Conservation (phyloP, 2,797 vertebrate genomes). For the Poeciliopsis presidionis region DNA sequence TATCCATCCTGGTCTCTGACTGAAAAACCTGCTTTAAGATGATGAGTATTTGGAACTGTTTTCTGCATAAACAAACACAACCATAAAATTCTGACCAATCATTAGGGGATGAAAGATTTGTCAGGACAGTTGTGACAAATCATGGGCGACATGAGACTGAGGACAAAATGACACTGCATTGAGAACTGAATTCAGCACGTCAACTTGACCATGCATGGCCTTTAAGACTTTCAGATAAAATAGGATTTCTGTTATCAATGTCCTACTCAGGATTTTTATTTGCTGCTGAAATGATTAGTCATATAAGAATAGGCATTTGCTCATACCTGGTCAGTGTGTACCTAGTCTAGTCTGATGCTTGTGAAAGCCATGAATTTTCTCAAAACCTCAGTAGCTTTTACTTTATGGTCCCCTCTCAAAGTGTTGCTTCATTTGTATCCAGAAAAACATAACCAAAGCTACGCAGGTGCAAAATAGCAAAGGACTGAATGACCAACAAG, state of each 20-base stretch:
- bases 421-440: neutral
- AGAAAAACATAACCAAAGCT: neutral
- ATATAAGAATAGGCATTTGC: neutral
- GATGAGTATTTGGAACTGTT: no score
- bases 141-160: no score
- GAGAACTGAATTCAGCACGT: no score
- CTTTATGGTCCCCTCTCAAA: neutral
- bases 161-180: no score
- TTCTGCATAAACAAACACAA: no score
- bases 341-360: neutral
- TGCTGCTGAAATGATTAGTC: neutral
- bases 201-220: no score
- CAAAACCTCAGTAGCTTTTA: neutral
- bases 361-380: neutral
- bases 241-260: neutral
- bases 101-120: no score
- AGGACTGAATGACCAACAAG: neutral
- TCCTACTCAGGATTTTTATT: neutral
- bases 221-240: constrained; percentile 39
- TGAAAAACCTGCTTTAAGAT: no score
- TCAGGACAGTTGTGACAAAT: no score
- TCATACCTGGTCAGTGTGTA: neutral
- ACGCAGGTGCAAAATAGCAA: neutral
- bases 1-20: no score
- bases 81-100: no score